Evolutionary conservation across 2,797 vertebrate species (phyloP), one percentile per base, ranked within the genome.

Genomic region (Epinephelus coioides): DNA sequence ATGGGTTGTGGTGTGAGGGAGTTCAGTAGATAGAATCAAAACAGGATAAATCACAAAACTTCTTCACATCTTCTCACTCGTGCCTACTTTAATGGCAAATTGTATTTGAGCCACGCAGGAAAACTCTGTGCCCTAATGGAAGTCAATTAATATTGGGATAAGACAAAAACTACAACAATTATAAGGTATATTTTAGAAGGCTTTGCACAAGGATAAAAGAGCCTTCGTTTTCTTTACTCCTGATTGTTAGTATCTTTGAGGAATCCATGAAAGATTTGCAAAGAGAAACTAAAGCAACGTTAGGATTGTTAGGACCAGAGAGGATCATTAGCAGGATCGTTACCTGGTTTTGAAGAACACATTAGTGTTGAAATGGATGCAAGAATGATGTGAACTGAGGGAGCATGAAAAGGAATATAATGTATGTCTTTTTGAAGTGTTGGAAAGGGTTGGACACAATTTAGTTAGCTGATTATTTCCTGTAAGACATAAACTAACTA

Each of bases 201-300:
- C 21, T 66, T 70, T 55, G 43, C 30, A 50, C 15, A 34, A 61
- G 56, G 56, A 68, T 56, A 5, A 61, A 51, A 11, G 25, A n/a
- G 8, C 23, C 47, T 11, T 69, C 6, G 6, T 40, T 60, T 69
- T 30, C 23, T 63, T 0, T 17, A 11, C 7, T 13, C 62, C 18
- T 73, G 50, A 82, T 76, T 40, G 38, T 73, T 73, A 0, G 14
- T 38, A 15, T 65, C 53, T 84, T 30, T 43, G 50, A 71, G 66
- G 46, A 77, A 61, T 21, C 40, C 23, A 54, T 51, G 27, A 73
- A 57, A 60, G 34, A 44, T 38, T 53, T 40, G 13, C 40, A 69
- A 19, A 66, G 55, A 65, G 73, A 51, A 30, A 71, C 5, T 47
- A 69, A 60, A 74, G 63, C 62, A 53, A 21, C 6, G 2, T 27